Base-by-base conservation (phyloP, 2,797 vertebrate genomes). In the Oceanodroma leucorhoa region DNA sequence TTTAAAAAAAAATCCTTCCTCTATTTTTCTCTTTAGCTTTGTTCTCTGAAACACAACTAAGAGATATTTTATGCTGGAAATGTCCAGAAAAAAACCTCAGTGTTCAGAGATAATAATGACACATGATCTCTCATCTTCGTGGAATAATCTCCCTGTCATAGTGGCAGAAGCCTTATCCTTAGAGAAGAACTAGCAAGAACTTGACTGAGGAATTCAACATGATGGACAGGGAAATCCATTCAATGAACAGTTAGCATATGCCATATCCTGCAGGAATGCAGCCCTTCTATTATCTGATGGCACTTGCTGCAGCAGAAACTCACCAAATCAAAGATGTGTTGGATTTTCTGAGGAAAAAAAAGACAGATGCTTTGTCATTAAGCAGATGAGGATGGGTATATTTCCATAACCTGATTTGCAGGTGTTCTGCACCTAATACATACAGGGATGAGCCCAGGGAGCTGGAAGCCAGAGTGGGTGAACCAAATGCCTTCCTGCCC, bases 141-240 rank as follows among this genome's bases (percentile, higher is more conserved):
- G 60, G 61, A 93, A 87, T 87, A 90, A 95, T 89, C 67, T 89
- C 57, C 64, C 83, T 92, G 88, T 87, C 88, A 93, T 4, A 69
- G 67, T 26, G 61, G 78, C 75, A 95, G 75, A 93, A 94, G 36
- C 38, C 38, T 89, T 93, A 91, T 91, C 69, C 76, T 92, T 80
- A 77, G 48, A 95, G 81, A 84, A 93, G 71, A 87, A 57, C 46
- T 70, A 94, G n/a, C 46, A 96, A 89, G 81, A 94, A 89, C 50
- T 54, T 90, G 91, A 92, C 93, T 89, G 93, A 95, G 38, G 72
- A 95, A 87, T 94, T 96, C 75, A 93, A 27, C 55, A 75, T 95
- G 95, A 96, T 96, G 83, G 94, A 96, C 96, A 97, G 90, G 87
- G 38, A 90, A 97, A 93, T 17, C 93, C 55, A 95, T 97, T 94